A percentile compares a stretch with the other conserved stretches of the same genome.
phyloP scores from a whole-genome alignment of 2,888 invertebrate species.

The Heteromurus nitidus region DNA sequence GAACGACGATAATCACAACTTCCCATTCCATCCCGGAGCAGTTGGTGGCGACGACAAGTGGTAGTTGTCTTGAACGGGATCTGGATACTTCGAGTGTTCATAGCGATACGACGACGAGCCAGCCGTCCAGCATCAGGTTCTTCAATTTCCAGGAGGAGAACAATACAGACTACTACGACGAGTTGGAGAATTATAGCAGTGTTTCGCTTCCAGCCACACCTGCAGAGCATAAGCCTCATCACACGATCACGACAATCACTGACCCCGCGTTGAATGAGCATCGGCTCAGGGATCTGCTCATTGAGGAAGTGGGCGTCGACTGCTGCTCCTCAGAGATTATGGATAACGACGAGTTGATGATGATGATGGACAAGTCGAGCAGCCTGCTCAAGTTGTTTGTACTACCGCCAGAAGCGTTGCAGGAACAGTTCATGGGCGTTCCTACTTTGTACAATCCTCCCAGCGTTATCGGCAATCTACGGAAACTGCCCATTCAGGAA shows the following conservation, averaged over 20 bases:
- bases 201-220: neutral
- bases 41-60: constrained; percentile 22
- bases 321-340: constrained; percentile 39
- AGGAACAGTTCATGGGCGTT: constrained; percentile 41
- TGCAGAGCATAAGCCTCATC: neutral
- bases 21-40: constrained; percentile 66
- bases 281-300: constrained; percentile 15
- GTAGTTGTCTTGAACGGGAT: too few relatives aligned
- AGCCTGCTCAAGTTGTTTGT: constrained; percentile 38
- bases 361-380: neutral
- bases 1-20: constrained; percentile 12
- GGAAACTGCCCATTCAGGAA: neutral
- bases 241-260: neutral
- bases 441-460: constrained; percentile 55
- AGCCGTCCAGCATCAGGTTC: too few relatives aligned
- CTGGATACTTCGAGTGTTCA: neutral
- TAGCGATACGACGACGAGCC: constrained; percentile 14
- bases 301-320: constrained; percentile 70
- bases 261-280: neutral
- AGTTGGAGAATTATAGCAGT: neutral
- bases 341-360: neutral
- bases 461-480: neutral
- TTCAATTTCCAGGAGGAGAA: constrained; percentile 36
- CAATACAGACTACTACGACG: constrained; percentile 28
- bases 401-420: constrained; percentile 46